A percentile compares a stretch with the other conserved stretches of the same genome.
phyloP scores from a whole-genome alignment of 2,888 invertebrate genomes.

The Ceramica pisi region DNA sequence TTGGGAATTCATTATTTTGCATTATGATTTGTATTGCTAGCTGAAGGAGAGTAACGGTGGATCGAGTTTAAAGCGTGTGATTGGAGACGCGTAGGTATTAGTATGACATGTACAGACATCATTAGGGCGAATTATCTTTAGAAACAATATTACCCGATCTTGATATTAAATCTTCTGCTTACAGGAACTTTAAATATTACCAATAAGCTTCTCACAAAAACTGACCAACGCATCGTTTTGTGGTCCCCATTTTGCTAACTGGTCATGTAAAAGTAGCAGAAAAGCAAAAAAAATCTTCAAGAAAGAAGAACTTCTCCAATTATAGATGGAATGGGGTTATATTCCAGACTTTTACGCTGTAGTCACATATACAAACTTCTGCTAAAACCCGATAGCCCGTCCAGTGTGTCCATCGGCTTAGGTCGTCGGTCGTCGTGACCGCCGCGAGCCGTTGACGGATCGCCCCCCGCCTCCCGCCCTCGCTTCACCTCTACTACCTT shows the following conservation, averaged over 20 bases:
- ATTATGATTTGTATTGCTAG: not conserved
- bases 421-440: slow-evolving; percentile 81
- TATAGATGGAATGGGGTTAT: not conserved
- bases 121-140: not conserved
- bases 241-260: not conserved
- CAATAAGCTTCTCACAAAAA: not conserved
- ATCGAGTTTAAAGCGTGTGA: not conserved
- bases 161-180: not conserved
- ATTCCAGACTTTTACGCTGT: no score
- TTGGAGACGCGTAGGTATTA: not conserved
- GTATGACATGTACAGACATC: not conserved
- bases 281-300: not conserved
- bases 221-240: not conserved
- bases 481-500: slow-evolving; percentile 68
- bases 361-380: not conserved
- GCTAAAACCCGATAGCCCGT: slow-evolving; percentile 19
- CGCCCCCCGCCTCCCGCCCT: slow-evolving; percentile 62
- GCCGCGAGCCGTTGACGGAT: slow-evolving; percentile 87
- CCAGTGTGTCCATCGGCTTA: slow-evolving; percentile 68
- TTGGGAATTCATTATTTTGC: slow-evolving; percentile 6
- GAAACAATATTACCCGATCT: no score
- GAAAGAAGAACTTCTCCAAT: not conserved
- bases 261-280: not conserved
- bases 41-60: not conserved
- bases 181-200: no score